A percentile compares a stretch with the other conserved stretches of the same genome.
phyloP scores from a whole-genome alignment of 1,140 invertebrate genomes.

The Melipona quadrifasciata region DNA sequence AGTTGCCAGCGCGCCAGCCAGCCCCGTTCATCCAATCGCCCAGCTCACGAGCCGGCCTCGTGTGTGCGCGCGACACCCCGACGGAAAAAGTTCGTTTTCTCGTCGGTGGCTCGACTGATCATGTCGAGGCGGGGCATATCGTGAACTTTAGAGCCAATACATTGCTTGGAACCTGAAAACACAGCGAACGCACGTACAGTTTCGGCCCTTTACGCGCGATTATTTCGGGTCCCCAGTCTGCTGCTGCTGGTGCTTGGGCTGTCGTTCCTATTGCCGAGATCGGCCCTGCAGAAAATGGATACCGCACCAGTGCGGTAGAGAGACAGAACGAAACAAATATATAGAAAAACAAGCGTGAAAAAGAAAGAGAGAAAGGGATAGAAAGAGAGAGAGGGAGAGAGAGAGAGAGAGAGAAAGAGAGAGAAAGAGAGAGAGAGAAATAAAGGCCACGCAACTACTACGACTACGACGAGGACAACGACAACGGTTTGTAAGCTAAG shows the following conservation, averaged over 20 bases:
- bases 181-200: slow-evolving; percentile 11
- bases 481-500: slow-evolving; percentile 7
- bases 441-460: slow-evolving; percentile 53
- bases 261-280: slow-evolving; percentile 48
- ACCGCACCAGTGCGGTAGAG: slow-evolving; percentile 56
- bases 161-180: slow-evolving; percentile 43
- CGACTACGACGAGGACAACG: slow-evolving; percentile 37
- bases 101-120: slow-evolving; percentile 55
- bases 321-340: slow-evolving; percentile 32
- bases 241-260: slow-evolving; percentile 13
- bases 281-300: slow-evolving; percentile 64
- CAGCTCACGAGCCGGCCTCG: slow-evolving; percentile 72
- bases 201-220: slow-evolving; percentile 8
- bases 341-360: slow-evolving; percentile 14
- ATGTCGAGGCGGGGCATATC: slow-evolving; percentile 63
- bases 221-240: slow-evolving; percentile 39
- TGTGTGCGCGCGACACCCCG: slow-evolving; percentile 61
- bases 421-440: slow-evolving; percentile 32
- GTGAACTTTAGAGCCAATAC: slow-evolving; percentile 41
- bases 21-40: slow-evolving; percentile 58
- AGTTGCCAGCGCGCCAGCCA: slow-evolving; percentile 71
- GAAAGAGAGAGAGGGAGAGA: slow-evolving; percentile 5
- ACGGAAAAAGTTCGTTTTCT: slow-evolving; percentile 63
- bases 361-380: not conserved
- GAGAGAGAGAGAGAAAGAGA: slow-evolving; percentile 32